phyloP scores from a whole-genome alignment of 2,113 vertebrate species.

The Paramisgurnus dabryanus region DNA sequence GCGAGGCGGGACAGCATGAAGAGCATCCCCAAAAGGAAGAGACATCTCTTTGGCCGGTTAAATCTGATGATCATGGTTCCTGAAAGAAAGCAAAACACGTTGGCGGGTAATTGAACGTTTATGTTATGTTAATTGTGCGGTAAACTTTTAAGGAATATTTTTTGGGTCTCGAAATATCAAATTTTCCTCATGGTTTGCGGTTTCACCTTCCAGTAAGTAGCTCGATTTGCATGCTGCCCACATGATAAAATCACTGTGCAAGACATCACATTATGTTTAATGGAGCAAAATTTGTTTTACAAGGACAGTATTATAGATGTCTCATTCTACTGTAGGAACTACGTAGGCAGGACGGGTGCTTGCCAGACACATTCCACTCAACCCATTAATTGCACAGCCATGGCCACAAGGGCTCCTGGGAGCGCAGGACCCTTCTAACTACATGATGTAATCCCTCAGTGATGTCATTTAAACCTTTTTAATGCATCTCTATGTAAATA shows the following conservation, averaged over 20 bases:
- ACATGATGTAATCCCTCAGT: constrained; percentile 66
- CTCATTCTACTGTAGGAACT: constrained; percentile 51
- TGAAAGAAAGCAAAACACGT: constrained; percentile 43
- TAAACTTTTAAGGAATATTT: not conserved
- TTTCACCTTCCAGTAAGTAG: constrained; percentile 35
- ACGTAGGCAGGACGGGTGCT: constrained; percentile 52
- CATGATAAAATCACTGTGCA: constrained; percentile 34
- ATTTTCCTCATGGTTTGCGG: constrained; percentile 16
- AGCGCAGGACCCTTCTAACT: constrained; percentile 39
- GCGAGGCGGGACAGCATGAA: constrained; percentile 55
- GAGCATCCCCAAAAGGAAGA: constrained; percentile 64
- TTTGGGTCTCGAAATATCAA: constrained; percentile 10
- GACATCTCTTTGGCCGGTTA: constrained; percentile 44
- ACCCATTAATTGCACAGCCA: constrained; percentile 63
- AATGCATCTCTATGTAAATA: constrained; percentile 10
- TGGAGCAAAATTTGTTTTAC: constrained; percentile 60
- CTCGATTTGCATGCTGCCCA: constrained; percentile 7
- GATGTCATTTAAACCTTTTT: constrained; percentile 65
- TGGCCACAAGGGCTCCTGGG: constrained; percentile 56
- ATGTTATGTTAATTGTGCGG: not conserved
- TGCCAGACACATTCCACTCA: constrained; percentile 47
- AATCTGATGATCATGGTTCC: constrained; percentile 67
- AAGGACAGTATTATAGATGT: constrained; percentile 48
- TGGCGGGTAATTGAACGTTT: not conserved
- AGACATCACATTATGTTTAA: constrained; percentile 56